Evolutionary conservation across 2,113 vertebrate species (phyloP).

Genomic region (Eretmochelys imbricata): DNA sequence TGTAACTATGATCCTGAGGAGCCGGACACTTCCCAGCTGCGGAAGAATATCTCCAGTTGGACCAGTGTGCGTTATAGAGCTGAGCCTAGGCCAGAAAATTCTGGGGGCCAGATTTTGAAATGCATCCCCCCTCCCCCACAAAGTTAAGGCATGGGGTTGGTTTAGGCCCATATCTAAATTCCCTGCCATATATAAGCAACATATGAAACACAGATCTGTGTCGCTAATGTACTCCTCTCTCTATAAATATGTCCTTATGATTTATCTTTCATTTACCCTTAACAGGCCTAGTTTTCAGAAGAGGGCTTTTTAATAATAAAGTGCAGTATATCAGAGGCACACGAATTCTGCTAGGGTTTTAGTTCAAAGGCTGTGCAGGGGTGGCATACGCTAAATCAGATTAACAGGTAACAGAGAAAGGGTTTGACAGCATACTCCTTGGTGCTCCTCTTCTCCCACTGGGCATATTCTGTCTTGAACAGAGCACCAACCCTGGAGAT

Average conservation of each 20-base stretch:
- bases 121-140: background rate
- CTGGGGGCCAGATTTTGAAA: background rate
- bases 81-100: background rate
- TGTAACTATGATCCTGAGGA: background rate
- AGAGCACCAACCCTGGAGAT: background rate
- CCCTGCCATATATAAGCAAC: background rate
- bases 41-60: background rate
- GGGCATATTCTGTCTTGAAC: background rate
- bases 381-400: no score
- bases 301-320: background rate
- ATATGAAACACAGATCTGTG: background rate
- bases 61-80: background rate
- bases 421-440: background rate
- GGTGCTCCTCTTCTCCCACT: background rate
- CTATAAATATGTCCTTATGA: background rate
- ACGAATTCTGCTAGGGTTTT: background rate
- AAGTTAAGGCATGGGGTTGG: background rate
- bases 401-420: background rate
- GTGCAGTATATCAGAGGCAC: background rate
- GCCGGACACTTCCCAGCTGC: background rate
- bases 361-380: background rate
- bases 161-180: background rate
- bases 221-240: background rate
- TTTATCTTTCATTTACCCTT: background rate
- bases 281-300: background rate